Conservation (phyloP, 2,113 vertebrate species). For the Nothoprocta pentlandii region DNA sequence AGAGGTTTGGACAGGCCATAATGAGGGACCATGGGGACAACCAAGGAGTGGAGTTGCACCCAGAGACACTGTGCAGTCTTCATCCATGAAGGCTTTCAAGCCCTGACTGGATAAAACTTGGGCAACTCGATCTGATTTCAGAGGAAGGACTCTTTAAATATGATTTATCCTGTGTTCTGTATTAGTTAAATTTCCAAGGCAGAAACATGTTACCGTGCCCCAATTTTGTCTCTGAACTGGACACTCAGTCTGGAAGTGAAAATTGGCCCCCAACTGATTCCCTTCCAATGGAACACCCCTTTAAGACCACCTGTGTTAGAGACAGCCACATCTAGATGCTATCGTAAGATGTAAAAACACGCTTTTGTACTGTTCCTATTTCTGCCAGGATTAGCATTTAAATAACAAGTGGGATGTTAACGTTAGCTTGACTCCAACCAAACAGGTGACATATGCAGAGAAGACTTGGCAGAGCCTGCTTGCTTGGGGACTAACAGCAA, state of each 20-base stretch:
- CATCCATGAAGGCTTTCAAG: not conserved
- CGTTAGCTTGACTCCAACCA: not conserved
- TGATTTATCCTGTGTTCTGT: not conserved
- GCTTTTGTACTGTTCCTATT: not conserved
- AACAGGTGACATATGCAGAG: accelerated
- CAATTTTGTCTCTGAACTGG: not conserved
- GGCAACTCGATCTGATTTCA: not conserved
- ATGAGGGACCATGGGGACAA: not conserved
- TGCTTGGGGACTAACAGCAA: not conserved
- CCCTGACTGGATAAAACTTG: not conserved
- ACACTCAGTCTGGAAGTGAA: not conserved
- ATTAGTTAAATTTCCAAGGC: not conserved
- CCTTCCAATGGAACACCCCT: not conserved
- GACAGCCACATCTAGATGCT: not conserved
- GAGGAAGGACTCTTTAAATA: not conserved
- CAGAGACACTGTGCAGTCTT: not conserved
- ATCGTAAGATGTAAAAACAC: not conserved
- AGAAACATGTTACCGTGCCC: not conserved
- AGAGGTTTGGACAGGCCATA: not conserved
- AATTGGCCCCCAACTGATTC: not conserved
- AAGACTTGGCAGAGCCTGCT: not conserved
- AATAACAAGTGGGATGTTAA: not conserved
- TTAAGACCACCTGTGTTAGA: not conserved
- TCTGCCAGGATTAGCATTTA: not conserved
- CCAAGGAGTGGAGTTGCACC: not conserved